A percentile compares a stretch with the other conserved stretches of the same genome.
Conservation (phyloP, 2,888 invertebrate species). For the Hemaris fuciformis region DNA sequence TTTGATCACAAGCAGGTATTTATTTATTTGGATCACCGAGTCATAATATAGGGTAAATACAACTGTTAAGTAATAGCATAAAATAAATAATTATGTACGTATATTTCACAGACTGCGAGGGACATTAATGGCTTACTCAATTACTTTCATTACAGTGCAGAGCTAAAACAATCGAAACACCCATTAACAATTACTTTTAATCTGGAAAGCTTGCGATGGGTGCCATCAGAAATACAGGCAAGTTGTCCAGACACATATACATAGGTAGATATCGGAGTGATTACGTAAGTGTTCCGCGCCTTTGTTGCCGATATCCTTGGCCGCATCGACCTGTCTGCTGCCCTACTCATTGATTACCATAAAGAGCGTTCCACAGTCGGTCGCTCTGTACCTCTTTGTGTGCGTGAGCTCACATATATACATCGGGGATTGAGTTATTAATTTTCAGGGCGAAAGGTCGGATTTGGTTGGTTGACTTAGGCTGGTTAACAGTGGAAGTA, state of each 20-base stretch:
- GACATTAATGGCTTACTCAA: too few relatives aligned
- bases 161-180: too few relatives aligned
- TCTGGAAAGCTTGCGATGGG: neutral
- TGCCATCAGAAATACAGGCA: neutral
- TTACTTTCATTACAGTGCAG: too few relatives aligned
- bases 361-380: conserved; percentile 19
- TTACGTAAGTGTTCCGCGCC: conserved; percentile 8
- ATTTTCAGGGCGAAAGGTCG: neutral
- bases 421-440: neutral
- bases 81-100: too few relatives aligned
- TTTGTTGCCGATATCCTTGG: conserved; percentile 23
- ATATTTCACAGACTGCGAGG: too few relatives aligned
- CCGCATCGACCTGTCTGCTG: conserved; percentile 26
- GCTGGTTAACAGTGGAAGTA: too few relatives aligned
- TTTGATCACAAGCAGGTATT: too few relatives aligned
- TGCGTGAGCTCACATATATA: neutral
- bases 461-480: neutral
- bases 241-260: conserved; percentile 12
- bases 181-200: too few relatives aligned
- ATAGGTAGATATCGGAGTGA: neutral
- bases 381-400: neutral
- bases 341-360: conserved; percentile 27
- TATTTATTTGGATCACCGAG: too few relatives aligned
- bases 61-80: too few relatives aligned
- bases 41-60: too few relatives aligned